Conservation (phyloP, 2,888 invertebrate genomes). For the Heteromurus nitidus region DNA sequence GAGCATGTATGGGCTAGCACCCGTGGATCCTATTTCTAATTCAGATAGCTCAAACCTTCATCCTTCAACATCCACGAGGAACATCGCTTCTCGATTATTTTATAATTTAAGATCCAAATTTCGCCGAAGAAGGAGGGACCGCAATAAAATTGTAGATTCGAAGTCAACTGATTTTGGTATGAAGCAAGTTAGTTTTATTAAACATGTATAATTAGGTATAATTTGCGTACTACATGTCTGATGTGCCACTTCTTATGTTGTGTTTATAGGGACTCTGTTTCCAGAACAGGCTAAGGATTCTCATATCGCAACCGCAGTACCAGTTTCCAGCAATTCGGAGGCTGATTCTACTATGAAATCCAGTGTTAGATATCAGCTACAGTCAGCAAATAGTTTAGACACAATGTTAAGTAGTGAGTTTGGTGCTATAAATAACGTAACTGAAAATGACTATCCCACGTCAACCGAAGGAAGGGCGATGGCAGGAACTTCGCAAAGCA, state of each 20-base stretch:
- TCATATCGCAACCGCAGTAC: not conserved
- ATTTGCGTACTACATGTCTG: too few relatives aligned
- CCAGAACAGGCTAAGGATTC: too few relatives aligned
- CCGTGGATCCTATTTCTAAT: conserved; percentile 18
- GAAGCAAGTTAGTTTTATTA: too few relatives aligned
- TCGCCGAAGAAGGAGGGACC: conserved; percentile 64
- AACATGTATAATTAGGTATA: too few relatives aligned
- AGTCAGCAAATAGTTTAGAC: conserved; percentile 67
- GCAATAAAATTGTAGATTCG: conserved; percentile 70
- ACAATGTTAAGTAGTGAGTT: conserved; percentile 53
- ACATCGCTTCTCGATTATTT: conserved; percentile 69
- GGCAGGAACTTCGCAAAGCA: conserved; percentile 41
- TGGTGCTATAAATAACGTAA: conserved; percentile 49
- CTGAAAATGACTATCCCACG: not conserved
- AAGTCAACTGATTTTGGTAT: conserved; percentile 70
- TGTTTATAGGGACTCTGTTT: too few relatives aligned
- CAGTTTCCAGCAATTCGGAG: conserved; percentile 28
- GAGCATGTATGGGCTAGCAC: conserved; percentile 69
- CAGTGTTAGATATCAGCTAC: conserved; percentile 62
- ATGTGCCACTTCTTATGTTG: too few relatives aligned
- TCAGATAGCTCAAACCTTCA: conserved; percentile 47
- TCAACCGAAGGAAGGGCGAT: too few relatives aligned
- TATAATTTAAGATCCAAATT: conserved; percentile 70
- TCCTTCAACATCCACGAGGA: conserved; percentile 46
- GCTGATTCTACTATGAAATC: conserved; percentile 9